Evolutionary conservation across 1,140 invertebrate genomes (phyloP).

Genomic region (Anastrepha ludens): DNA sequence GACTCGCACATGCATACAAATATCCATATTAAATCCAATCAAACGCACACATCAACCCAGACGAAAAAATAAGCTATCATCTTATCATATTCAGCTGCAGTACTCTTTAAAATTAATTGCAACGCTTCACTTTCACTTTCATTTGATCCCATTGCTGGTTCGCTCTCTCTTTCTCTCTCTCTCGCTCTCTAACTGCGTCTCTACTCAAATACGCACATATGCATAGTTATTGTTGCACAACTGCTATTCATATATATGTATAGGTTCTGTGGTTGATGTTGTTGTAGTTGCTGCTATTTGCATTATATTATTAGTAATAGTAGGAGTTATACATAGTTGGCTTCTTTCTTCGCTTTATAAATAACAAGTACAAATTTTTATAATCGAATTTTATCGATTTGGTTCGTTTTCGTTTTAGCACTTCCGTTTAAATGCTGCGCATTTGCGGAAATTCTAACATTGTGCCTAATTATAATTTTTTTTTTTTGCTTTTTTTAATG

Average conservation of each 20-base stretch:
- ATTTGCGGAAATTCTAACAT: background rate
- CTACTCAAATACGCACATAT: background rate
- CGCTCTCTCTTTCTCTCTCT: too few relatives aligned
- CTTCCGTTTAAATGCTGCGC: background rate
- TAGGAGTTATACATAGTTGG: slow-evolving; percentile 9
- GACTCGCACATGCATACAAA: background rate
- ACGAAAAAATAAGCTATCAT: background rate
- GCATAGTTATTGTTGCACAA: background rate
- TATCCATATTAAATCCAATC: background rate
- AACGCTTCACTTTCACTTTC: background rate
- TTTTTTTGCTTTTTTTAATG: background rate
- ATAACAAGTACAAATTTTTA: slow-evolving; percentile 44
- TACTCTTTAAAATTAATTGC: background rate
- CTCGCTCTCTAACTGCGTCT: background rate
- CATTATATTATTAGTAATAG: background rate
- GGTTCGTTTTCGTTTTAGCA: background rate
- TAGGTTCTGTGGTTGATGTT: background rate
- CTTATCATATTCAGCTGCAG: background rate
- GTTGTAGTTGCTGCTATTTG: slow-evolving; percentile 1
- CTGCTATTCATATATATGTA: background rate
- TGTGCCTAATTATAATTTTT: background rate
- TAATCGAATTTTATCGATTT: background rate
- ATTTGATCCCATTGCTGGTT: too few relatives aligned
- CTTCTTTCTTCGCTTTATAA: background rate
- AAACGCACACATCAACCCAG: background rate